Evolutionary conservation across 2,888 invertebrate species (phyloP), one percentile per base, ranked within the genome.

Genomic region (Anagyrus pseudococci): DNA sequence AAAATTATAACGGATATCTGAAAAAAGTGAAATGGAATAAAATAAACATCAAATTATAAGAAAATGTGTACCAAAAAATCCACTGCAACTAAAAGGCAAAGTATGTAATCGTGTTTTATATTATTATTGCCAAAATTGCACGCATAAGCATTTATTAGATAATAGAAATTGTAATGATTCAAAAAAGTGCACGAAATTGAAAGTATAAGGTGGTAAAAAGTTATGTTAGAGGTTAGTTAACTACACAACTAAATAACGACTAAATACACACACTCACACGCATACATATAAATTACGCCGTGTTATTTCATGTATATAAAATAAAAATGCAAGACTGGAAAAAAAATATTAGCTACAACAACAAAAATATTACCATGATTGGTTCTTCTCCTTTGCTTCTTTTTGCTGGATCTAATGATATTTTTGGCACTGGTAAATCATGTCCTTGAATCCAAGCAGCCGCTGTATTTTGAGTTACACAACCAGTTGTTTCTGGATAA

Each of bases 401-500:
- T 73, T 91, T 89, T 7, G 87, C 85, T 7, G 95, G 95, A 82
- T 94, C 91, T 68, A 96, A 83, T 47, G 91, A 93, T 73, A 95
- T 92, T 83, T 88, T 92, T 59, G 89, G 87, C 64, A 94, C 87
- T n/a, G 89, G 84, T 57, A 87, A 84, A 79, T 94, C 91, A 54
- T 85, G 85, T 40, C 93, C 91, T 68, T 86, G 86, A 62, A 93
- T 84, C 97, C 97, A 98, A 77, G 92, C 89, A 10, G 87, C 84
- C 8, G 93, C 91, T 63, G 88, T 88, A 73, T 95, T 84, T 71
- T 92, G 90, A 4, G 96, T 91, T 68, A 90, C 86, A 50, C 86
- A 88, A 48, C 94, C 93, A 37, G 87, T 84, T 0, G 97, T 98
- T 62, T 95, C 95, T 0, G 97, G 97, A 83, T 93, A 98, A 64